phyloP scores from a whole-genome alignment of 1,140 invertebrate genomes.

The Drosophila rufa region DNA sequence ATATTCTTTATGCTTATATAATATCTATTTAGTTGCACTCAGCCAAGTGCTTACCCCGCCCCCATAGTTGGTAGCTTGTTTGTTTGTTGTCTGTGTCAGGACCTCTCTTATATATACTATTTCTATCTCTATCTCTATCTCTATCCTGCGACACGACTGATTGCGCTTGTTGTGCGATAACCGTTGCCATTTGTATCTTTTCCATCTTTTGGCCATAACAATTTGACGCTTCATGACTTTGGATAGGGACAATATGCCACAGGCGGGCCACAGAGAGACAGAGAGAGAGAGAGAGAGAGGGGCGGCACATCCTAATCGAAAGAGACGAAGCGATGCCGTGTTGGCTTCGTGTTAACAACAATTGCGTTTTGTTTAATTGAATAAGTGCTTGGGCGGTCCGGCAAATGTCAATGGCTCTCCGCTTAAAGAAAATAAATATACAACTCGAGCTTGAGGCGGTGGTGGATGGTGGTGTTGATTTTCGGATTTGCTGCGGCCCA shows the following conservation, averaged over 20 bases:
- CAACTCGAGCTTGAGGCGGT: slow-evolving; percentile 26
- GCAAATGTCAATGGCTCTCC: slow-evolving; percentile 66
- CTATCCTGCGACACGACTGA: slow-evolving; percentile 69
- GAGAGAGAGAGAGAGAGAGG: too few species aligned
- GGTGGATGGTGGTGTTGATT: slow-evolving; percentile 54
- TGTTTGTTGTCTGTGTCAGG: slow-evolving; percentile 28
- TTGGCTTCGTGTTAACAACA: slow-evolving; percentile 52
- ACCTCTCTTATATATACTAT: slow-evolving; percentile 8
- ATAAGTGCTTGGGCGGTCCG: slow-evolving; percentile 56
- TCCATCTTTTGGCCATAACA: slow-evolving; percentile 79
- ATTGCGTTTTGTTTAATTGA: slow-evolving; percentile 77
- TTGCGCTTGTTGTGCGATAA: slow-evolving; percentile 76
- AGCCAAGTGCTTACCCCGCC: slow-evolving; percentile 69
- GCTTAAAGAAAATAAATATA: slow-evolving; percentile 41
- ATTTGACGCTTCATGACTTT: slow-evolving; percentile 83
- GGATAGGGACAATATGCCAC: slow-evolving; percentile 48
- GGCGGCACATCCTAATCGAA: too few species aligned
- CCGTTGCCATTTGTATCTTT: slow-evolving; percentile 75
- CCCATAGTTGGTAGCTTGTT: slow-evolving; percentile 36
- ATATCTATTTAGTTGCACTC: slow-evolving; percentile 83
- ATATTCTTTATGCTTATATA: slow-evolving; percentile 84
- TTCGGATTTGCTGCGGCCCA: slow-evolving; percentile 53
- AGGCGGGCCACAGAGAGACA: not conserved
- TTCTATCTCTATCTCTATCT: slow-evolving; percentile 10
- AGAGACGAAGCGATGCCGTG: slow-evolving; percentile 30